Conservation (phyloP, 92 coral and sea anemone genomes). For the Blastomussa wellsi region DNA sequence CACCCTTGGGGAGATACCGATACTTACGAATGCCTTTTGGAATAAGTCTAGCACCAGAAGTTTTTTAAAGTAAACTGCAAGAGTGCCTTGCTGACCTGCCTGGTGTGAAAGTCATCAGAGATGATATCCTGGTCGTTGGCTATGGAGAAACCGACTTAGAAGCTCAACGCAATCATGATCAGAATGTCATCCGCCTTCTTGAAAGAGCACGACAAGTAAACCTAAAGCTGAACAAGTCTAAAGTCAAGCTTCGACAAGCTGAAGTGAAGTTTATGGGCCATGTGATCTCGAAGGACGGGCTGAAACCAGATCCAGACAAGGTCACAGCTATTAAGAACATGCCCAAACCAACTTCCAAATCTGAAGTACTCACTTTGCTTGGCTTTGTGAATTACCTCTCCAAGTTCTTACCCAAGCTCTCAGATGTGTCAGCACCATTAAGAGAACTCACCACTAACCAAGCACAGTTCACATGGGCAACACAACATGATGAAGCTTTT, state of each 20-base stretch:
- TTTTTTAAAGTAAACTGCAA: slow-evolving; percentile 47
- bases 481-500: slow-evolving; percentile 63
- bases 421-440: slow-evolving; percentile 58
- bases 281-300: slow-evolving; percentile 43
- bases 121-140: slow-evolving; percentile 46
- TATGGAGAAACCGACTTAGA: slow-evolving; percentile 44
- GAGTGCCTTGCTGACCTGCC: slow-evolving; percentile 39
- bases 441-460: slow-evolving; percentile 47
- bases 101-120: slow-evolving; percentile 44
- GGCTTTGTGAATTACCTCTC: slow-evolving; percentile 43
- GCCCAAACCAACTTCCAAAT: slow-evolving; percentile 16
- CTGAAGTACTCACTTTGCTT: slow-evolving; percentile 9
- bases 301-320: slow-evolving; percentile 52
- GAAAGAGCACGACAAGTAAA: slow-evolving; percentile 43
- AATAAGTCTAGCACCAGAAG: slow-evolving; percentile 59
- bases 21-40: slow-evolving; percentile 56
- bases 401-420: slow-evolving; percentile 54
- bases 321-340: slow-evolving; percentile 30
- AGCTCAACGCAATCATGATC: slow-evolving; percentile 42
- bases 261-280: slow-evolving; percentile 49
- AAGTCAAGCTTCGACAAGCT: slow-evolving; percentile 34
- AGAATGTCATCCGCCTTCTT: slow-evolving; percentile 38
- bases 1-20: slow-evolving; percentile 46
- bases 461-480: slow-evolving; percentile 51
- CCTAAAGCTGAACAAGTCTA: slow-evolving; percentile 35